These are phyloP conservation scores for Gambusia yucatana DNA, from an alignment of 2,797 vertebrate species.

Conservation along the genomic window DNA sequence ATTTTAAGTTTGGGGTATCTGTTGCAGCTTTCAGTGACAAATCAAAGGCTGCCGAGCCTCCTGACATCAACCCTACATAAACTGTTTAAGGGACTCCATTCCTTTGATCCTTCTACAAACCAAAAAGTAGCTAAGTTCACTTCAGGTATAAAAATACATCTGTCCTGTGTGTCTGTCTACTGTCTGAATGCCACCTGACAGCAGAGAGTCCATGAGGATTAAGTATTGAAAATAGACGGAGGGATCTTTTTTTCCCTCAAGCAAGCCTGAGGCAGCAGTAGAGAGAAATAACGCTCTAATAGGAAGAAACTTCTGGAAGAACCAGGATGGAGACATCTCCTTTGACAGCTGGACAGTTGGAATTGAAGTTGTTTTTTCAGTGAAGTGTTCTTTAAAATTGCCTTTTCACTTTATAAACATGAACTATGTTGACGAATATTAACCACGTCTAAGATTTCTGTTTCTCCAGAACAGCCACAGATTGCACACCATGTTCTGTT, in stretches of 20 bases:
- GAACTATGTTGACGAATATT: neutral
- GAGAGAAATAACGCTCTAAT: no score
- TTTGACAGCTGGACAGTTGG: neutral
- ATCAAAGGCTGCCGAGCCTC: neutral
- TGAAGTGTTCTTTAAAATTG: neutral
- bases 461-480: neutral
- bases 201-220: no score
- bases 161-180: neutral
- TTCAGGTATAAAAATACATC: neutral
- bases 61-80: neutral
- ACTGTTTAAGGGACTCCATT: neutral
- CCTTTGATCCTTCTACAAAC: neutral
- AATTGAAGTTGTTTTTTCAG: neutral
- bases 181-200: no score
- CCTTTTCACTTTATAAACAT: neutral
- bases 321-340: no score
- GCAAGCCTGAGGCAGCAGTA: no score
- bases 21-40: neutral
- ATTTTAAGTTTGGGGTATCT: neutral
- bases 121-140: neutral
- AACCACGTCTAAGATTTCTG: neutral
- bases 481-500: neutral
- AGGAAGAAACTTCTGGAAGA: neutral
- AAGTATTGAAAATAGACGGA: no score
- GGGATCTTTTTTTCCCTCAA: no score